Base-by-base conservation (phyloP, 2,113 vertebrate genomes). In the Gymnorhina tibicen region DNA sequence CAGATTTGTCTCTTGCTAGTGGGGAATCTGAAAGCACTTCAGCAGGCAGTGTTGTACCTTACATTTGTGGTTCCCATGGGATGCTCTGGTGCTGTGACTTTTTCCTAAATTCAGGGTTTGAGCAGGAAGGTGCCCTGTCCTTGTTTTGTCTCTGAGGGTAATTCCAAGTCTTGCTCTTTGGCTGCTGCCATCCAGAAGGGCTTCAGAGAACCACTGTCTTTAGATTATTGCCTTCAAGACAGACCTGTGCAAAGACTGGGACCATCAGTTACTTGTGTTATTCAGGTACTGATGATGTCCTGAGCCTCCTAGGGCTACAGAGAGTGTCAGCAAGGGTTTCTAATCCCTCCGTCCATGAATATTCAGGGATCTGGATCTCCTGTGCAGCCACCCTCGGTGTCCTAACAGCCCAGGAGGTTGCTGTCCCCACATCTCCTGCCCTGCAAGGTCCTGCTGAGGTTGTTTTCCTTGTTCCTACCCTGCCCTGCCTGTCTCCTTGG, bases 381-480 rank as follows among this genome's bases (percentile, higher is more conserved):
- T 76, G 27, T 22, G 33, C 15, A 72, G 49, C 16, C 47, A 55
- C 9, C 28, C 47, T 21, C 42, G 27, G 10, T n/a, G 27, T 42
- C 66, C 67, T 16, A 41, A 15, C 9, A 85, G n/a, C 17, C 42
- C 66, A 32, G 50, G 6, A 74, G 56, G 26, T 67, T 9, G 5
- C 3, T 75, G 32, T 49, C 22, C 52, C 28, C 11, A 16, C 16
- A 32, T 4, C 21, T 58, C 37, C 42, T 53, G 19, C 28, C 18
- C 58, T 72, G n/a, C 24, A 83, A 46, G 35, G 10, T 66, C 21
- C 50, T 49, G 27, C 3, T 44, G 22, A 6, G 9, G 16, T 11
- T 18, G 2, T 44, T 81, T 37, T 41, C 50, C 46, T 35, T 42
- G 12, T 9, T 16, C 27, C 10, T 2, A 0, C 9, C 8, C 5